Evolutionary conservation across 2,113 vertebrate genomes (phyloP).

Genomic region (Rhinoptilus africanus): DNA sequence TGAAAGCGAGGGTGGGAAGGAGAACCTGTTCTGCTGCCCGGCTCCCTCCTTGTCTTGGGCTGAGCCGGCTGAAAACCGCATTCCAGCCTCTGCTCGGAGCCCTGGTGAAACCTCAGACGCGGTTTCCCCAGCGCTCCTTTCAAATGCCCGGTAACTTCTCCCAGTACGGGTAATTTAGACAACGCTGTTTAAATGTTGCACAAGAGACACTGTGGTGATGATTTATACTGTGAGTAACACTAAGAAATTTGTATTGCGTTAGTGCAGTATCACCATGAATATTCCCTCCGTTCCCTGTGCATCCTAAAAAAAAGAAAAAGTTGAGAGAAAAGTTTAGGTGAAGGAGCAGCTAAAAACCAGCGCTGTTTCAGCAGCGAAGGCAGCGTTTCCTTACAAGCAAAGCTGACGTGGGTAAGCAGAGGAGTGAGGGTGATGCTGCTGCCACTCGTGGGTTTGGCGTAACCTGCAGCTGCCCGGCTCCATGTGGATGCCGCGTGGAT

Average conservation of each 20-base stretch:
- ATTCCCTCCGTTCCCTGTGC: background rate
- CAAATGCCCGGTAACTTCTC: background rate
- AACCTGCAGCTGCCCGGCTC: background rate
- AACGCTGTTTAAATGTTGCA: background rate
- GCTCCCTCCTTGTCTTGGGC: background rate
- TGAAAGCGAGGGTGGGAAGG: background rate
- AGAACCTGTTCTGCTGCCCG: background rate
- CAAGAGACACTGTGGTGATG: background rate
- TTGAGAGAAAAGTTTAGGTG: accelerated
- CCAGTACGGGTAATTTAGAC: background rate
- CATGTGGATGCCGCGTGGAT: background rate
- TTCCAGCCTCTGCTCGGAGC: background rate
- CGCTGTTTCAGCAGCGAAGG: accelerated
- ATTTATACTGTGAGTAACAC: background rate
- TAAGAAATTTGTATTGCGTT: background rate
- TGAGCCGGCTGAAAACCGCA: background rate
- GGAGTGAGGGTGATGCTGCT: background rate
- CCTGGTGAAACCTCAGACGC: background rate
- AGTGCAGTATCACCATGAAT: background rate
- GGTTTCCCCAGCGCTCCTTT: background rate
- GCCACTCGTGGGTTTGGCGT: background rate
- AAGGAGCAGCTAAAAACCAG: background rate
- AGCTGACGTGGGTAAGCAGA: background rate
- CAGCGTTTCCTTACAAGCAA: background rate
- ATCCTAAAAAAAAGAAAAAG: background rate